Evolutionary conservation across 2,113 vertebrate species (phyloP), one percentile per base, ranked within the genome.

Genomic region (Pomatostomus ruficeps): DNA sequence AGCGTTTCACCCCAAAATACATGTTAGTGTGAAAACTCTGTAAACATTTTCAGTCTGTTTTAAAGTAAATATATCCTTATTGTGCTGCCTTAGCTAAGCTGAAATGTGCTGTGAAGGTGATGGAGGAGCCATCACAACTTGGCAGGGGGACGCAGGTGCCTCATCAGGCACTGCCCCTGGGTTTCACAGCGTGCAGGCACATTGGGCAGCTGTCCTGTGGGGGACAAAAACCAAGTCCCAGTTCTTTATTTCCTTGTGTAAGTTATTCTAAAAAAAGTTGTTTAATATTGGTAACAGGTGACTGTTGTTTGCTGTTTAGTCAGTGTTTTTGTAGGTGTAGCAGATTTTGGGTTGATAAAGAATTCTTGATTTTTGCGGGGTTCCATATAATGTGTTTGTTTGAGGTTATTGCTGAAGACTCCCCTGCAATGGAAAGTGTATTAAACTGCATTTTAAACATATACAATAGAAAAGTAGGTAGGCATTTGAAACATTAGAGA

Each of bases 241-340:
- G 55, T 33, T 88, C 43, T 88, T 85, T 54, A 31, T 77, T 86
- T 76, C 59, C 22, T 46, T 46, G 2, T 18, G 10, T 35, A 28
- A 88, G 29, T 66, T 84, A n/a, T 43, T 86, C 40, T 88, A 76
- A 88, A 89, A 96, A 95, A 29, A 59, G 25, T 49, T 74, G 40
- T 42, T 66, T 33, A 40, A 9, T 40, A 31, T 24, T 74, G 48
- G 6, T 20, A 58, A n/a, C 26, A 38, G 26, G 28, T 71, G 33
- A 5, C 26, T 35, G 20, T 29, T 46, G 4, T 51, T 85, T 73
- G 31, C 52, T 52, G 1, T 63, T 91, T 71, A 46, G 43, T 85
- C n/a, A 24, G 0, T 51, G 15, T 29, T 88, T 94, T 66, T 67
- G 26, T 80, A 67, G 29, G 23, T 51, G 18, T 57, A 71, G 36